Base-by-base conservation (phyloP, 2,797 vertebrate species). In the Coregonus sp. region DNA sequence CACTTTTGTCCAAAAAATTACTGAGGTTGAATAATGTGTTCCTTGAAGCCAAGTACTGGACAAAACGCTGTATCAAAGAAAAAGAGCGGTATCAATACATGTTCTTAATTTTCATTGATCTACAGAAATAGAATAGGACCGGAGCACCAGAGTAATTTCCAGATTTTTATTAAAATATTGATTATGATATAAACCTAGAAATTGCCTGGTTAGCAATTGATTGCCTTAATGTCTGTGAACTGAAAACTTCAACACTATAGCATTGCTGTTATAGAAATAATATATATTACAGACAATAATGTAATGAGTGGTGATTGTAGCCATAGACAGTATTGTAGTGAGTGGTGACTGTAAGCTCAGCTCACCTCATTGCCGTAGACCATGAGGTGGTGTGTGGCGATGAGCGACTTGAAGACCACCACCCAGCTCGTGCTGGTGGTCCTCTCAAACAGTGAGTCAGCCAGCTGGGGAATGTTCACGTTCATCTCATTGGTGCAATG, bases 1-100 rank as follows among this genome's bases (percentile, higher is more conserved):
- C 98, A 90, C 98, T 99, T 96, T 99, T 99, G 92, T 99, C 98
- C 96, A 99, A 94, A 94, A 99, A 99, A 94, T 98, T 99, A 94
- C 97, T 99, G 94, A 99, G 94, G 93, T 99, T 99, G 95, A 99
- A 99, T 93, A 99, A 94, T 5, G 98, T 99, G 91, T 99, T 99
- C 94, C 98, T 97, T 91, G 98, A 99, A 88, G 98, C 98, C 95
- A 99, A 91, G 93, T 99, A 99, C 93, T 99, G 98, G 94, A 99
- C 97, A 92, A 99, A 99, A 82, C 98, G 96, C 98, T 99, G 86
- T 0, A 89, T 50, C 47, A 25, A 6, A 84, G 84, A 86, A 86
- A 80, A 82, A 84, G 61, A 65, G 14, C 5, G 1, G 14, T 68
- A 68, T 68, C 31, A 68, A 68, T 73, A 12, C n/a, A 25, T 25